Evolutionary conservation across 30 jellyfish, hydroid and myxozoan genomes (phyloP).

Genomic region (Hydractinia symbiolongicarpus): DNA sequence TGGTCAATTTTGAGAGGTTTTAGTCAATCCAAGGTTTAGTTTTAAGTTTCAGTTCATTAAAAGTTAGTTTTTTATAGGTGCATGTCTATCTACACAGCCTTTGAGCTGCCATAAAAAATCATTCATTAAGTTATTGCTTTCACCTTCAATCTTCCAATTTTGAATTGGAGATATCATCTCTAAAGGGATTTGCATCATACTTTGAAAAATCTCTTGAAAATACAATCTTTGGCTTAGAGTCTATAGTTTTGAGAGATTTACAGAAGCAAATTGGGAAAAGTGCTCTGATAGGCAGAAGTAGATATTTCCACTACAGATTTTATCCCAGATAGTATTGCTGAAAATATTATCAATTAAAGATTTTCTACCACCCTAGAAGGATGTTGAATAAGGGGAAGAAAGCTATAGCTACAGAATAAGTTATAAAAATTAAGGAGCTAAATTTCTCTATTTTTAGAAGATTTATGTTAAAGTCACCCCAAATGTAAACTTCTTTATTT

Average conservation of each 20-base stretch:
- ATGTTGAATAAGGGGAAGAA: neutral
- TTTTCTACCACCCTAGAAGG: neutral
- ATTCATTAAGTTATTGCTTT: too few relatives aligned
- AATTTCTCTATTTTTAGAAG: neutral
- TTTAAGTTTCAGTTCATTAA: neutral
- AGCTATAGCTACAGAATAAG: neutral
- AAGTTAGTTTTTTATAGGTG: neutral
- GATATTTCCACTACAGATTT: neutral
- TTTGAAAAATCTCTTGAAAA: neutral
- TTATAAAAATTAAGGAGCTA: neutral
- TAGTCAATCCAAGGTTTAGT: conserved; percentile 8
- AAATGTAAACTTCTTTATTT: neutral
- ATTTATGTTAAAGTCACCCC: neutral
- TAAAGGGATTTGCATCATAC: neutral
- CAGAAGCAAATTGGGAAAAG: neutral
- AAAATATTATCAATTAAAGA: neutral
- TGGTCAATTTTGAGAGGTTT: too few relatives aligned
- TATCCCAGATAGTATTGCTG: neutral
- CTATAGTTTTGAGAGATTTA: too few relatives aligned
- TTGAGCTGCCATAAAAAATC: neutral
- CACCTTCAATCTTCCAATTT: too few relatives aligned
- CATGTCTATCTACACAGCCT: neutral
- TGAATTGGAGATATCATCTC: neutral
- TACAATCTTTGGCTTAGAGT: too few relatives aligned
- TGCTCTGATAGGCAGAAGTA: neutral